Percentiles rank a stretch among this genome's conserved stretches.
Conservation (phyloP, 2,113 vertebrate genomes). For the Girardinichthys multiradiatus region DNA sequence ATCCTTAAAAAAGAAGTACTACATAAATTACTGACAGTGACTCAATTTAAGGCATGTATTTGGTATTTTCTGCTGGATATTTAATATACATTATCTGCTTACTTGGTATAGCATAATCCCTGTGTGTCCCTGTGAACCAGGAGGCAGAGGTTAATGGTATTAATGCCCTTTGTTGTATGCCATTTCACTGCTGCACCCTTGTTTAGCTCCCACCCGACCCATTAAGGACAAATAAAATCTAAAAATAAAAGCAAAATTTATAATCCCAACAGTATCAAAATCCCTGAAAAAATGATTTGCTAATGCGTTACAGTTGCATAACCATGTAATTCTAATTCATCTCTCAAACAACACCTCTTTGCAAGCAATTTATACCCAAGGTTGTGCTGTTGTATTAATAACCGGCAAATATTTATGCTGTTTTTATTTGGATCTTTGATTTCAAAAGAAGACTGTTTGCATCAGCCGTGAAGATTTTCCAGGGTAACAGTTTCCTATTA, state of each 20-base stretch:
- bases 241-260: not conserved
- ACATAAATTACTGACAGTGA: not conserved
- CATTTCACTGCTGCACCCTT: not conserved
- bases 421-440: not conserved
- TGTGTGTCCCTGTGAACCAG: not conserved
- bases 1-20: not conserved
- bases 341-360: not conserved
- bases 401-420: not conserved
- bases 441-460: not conserved
- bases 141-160: not conserved
- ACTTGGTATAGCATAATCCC: not conserved
- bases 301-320: not conserved
- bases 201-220: not conserved
- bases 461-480: not conserved
- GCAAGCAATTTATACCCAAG: not conserved
- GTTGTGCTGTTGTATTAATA: not conserved
- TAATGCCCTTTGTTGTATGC: not conserved
- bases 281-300: slow-evolving; percentile 10
- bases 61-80: not conserved
- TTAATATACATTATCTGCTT: slow-evolving; percentile 6
- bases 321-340: not conserved
- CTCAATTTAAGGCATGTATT: not conserved
- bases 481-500: not conserved
- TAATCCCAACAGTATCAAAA: slow-evolving; percentile 9
- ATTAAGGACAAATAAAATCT: not conserved